A percentile compares a stretch with the other conserved stretches of the same genome.
These are phyloP conservation scores for Florisuga fusca DNA, from an alignment of 2,797 vertebrate species.

Conservation along the genomic window DNA sequence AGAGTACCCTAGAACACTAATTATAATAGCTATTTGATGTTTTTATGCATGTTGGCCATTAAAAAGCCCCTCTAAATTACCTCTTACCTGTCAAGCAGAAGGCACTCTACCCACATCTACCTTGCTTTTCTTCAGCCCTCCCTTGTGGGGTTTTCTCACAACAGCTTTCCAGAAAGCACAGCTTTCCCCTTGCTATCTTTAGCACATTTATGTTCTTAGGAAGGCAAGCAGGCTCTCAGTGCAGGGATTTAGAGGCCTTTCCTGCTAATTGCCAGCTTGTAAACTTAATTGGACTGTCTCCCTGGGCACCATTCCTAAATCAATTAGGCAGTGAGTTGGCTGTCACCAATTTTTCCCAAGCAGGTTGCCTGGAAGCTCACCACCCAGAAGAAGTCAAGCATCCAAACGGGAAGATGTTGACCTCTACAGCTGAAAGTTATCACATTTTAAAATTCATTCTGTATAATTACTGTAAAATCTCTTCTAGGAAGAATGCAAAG, in stretches of 20 bases:
- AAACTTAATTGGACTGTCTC: slow-evolving; percentile 94
- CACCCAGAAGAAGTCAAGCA: slow-evolving; percentile 81
- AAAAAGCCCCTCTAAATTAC: slow-evolving; percentile 65
- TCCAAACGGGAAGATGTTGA: slow-evolving; percentile 83
- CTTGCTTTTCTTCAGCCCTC: slow-evolving; percentile 74
- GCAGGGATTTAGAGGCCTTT: slow-evolving; percentile 90
- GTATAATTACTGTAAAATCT: slow-evolving; percentile 66
- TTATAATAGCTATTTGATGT: slow-evolving; percentile 72
- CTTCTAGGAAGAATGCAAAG: slow-evolving; percentile 30
- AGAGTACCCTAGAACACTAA: slow-evolving; percentile 59
- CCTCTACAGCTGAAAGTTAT: slow-evolving; percentile 81
- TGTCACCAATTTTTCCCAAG: slow-evolving; percentile 84
- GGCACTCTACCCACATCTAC: slow-evolving; percentile 56
- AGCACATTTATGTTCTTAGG: slow-evolving; percentile 85
- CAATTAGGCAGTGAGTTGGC: slow-evolving; percentile 89
- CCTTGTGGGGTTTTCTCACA: slow-evolving; percentile 76
- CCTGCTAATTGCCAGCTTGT: slow-evolving; percentile 95
- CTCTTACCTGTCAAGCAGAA: slow-evolving; percentile 74
- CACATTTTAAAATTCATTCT: slow-evolving; percentile 78
- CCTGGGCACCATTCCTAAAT: slow-evolving; percentile 86
- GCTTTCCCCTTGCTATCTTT: slow-evolving; percentile 81
- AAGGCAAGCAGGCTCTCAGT: slow-evolving; percentile 88
- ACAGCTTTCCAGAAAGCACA: slow-evolving; percentile 78
- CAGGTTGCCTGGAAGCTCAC: slow-evolving; percentile 81
- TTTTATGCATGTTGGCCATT: slow-evolving; percentile 57